These are phyloP conservation scores for Menura novaehollandiae DNA, from an alignment of 2,113 vertebrate genomes.

Conservation along the genomic window DNA sequence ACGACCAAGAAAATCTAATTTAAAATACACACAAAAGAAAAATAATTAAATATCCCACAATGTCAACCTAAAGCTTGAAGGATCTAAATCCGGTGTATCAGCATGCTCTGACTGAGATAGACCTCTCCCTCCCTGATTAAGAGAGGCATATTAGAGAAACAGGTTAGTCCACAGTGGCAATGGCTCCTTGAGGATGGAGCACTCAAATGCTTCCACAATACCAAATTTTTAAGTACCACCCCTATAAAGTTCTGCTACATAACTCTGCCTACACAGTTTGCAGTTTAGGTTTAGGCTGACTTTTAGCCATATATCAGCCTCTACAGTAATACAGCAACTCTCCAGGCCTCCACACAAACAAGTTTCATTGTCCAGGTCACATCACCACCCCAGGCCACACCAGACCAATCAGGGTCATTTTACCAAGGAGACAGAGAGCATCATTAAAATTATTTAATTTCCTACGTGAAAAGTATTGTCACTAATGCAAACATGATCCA, in stretches of 20 bases:
- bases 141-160: not conserved
- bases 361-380: not conserved
- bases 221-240: too few relatives aligned
- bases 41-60: not conserved
- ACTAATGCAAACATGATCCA: not conserved
- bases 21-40: not conserved
- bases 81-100: not conserved
- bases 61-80: not conserved
- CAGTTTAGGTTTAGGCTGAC: not conserved
- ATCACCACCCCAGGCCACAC: not conserved
- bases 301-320: not conserved
- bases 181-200: not conserved
- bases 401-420: not conserved
- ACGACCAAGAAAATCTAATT: not conserved
- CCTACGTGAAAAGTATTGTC: not conserved
- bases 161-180: not conserved
- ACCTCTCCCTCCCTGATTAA: not conserved
- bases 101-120: not conserved
- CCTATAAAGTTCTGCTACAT: not conserved
- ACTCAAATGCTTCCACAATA: not conserved
- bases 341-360: not conserved
- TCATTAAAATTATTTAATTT: not conserved
- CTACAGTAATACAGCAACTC: not conserved
- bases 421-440: not conserved
- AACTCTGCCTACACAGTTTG: not conserved